These are phyloP conservation scores for Falco naumanni DNA, from an alignment of 2,797 vertebrate genomes.

Conservation along the genomic window DNA sequence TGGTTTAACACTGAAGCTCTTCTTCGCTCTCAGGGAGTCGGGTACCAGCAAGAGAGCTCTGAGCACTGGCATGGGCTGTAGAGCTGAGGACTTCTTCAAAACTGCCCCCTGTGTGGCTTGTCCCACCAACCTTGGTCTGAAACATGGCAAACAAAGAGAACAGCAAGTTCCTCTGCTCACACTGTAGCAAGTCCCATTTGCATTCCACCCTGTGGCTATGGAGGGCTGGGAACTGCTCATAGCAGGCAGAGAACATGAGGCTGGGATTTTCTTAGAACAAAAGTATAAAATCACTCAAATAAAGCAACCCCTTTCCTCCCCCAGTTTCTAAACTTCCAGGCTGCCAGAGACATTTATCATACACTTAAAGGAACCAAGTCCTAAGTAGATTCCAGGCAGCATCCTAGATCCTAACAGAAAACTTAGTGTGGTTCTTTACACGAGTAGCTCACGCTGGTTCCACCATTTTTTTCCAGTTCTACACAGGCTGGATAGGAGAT, in stretches of 20 bases:
- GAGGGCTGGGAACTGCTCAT: background rate
- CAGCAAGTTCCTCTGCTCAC: background rate
- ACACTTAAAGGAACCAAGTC: background rate
- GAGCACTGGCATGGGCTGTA: constrained; percentile 89
- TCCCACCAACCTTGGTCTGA: constrained; percentile 91
- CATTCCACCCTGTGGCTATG: background rate
- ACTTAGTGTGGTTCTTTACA: background rate
- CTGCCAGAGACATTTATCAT: background rate
- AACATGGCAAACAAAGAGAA: constrained; percentile 38
- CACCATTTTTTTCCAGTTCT: background rate
- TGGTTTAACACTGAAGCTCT: constrained; percentile 81
- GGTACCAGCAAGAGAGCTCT: constrained; percentile 81
- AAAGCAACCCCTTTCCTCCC: background rate
- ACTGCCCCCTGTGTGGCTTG: constrained; percentile 81
- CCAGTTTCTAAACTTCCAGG: background rate
- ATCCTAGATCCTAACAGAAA: background rate
- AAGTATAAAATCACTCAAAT: background rate
- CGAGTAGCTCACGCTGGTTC: background rate
- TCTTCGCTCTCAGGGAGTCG: constrained; percentile 75
- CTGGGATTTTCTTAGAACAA: background rate
- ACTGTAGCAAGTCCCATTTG: background rate
- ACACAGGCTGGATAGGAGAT: background rate
- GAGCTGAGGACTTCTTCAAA: constrained; percentile 97
- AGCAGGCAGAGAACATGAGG: background rate
- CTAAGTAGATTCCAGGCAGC: background rate